phyloP scores from a whole-genome alignment of 2,888 invertebrate genomes.

The Tanaodytes sp. region DNA sequence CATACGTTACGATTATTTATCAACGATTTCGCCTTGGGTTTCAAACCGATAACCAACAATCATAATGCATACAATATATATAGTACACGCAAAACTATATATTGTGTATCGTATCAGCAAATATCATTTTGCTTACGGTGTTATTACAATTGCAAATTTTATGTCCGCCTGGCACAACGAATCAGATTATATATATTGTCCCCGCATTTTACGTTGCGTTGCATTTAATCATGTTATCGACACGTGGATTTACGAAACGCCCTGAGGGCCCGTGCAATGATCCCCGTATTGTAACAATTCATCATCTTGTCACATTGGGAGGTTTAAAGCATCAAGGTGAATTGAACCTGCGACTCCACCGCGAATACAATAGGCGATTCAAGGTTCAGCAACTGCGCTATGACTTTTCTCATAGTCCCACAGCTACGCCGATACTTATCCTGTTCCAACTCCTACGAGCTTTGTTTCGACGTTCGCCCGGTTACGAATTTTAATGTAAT shows the following conservation, averaged over 20 bases:
- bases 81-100: too few relatives aligned
- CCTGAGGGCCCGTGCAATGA: slow-evolving; percentile 59
- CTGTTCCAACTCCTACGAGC: slow-evolving; percentile 58
- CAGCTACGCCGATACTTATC: slow-evolving; percentile 63
- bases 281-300: slow-evolving; percentile 65
- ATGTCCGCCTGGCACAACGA: slow-evolving; percentile 19
- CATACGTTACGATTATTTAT: too few relatives aligned
- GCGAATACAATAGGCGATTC: slow-evolving; percentile 66
- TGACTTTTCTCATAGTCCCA: slow-evolving; percentile 62
- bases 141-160: slow-evolving; percentile 33
- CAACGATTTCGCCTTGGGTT: too few relatives aligned
- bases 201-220: slow-evolving; percentile 11
- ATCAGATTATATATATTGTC: slow-evolving; percentile 41
- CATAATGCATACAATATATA: too few relatives aligned
- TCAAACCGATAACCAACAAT: too few relatives aligned
- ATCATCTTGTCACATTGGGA: slow-evolving; percentile 71
- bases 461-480: slow-evolving; percentile 56
- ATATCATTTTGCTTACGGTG: slow-evolving; percentile 23
- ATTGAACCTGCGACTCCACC: slow-evolving; percentile 64
- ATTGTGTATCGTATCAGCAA: slow-evolving; percentile 27
- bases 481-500: background rate
- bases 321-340: slow-evolving; percentile 67
- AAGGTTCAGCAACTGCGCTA: slow-evolving; percentile 64
- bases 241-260: slow-evolving; percentile 60
- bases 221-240: slow-evolving; percentile 48